Base-by-base conservation (phyloP, 2,797 vertebrate species). In the Phrynocephalus forsythii region DNA sequence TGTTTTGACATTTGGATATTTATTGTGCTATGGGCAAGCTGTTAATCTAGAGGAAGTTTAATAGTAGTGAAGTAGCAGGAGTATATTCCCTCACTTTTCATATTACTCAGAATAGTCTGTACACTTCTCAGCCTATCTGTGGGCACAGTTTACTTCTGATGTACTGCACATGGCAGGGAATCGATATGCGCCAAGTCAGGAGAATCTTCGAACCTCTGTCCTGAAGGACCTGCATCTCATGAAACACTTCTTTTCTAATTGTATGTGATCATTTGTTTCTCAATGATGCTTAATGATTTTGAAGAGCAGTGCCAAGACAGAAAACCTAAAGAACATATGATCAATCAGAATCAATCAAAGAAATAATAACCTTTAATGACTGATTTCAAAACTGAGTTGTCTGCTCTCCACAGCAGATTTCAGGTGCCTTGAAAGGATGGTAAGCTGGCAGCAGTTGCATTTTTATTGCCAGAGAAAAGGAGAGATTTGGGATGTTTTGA, bases 21-120 rank as follows among this genome's bases (percentile, higher is more conserved):
- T 91, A 87, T 82, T 95, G 96, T 94, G 80, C 90, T 93, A 81
- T 72, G 33, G 80, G 87, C 90, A 91, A 89, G 69, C n/a, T 60
- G 69, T 87, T 80, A 88, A 84, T 93, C 91, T 93, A 44, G 92
- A 50, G 92, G 94, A 82, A 92, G 89, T 94, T 94, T 94, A 93
- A 91, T 94, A 50, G 63, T 38, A 60, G 76, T 24, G 86, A 84
- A 89, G 81, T 33, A 87, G 90, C 73, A 94, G 85, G 83, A 86
- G 93, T 95, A 93, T 79, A 22, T 82, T 87, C 33, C 91, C 92
- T 92, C 89, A 92, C 90, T 87, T 77, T 89, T 22, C 82, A 67
- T 73, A 78, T 90, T 69, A 26, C 66, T 91, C 71, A 87, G 92
- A 90, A 50, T 2, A 86, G 86, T 79, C 33, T 86, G 85, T 84